Conservation (phyloP, 2,888 invertebrate species). For the Chironomus riparius region DNA sequence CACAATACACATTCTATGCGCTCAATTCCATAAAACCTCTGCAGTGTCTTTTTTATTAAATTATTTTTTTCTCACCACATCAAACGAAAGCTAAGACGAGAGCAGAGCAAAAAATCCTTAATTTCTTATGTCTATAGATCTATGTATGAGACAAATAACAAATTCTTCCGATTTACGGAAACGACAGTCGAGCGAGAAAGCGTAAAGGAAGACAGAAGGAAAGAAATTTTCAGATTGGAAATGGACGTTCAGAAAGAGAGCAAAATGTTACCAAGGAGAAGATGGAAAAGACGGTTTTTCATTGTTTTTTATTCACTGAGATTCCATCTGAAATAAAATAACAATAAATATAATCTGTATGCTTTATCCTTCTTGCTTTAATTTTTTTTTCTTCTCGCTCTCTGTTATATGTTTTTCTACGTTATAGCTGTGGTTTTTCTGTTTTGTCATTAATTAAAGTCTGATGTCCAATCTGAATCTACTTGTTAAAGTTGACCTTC, state of each 20-base stretch:
- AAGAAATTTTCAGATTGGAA: background rate
- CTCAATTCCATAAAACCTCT: too few species aligned
- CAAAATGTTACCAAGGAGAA: background rate
- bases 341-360: background rate
- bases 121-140: background rate
- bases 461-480: background rate
- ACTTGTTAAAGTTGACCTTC: too few species aligned
- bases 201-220: background rate
- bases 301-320: too few species aligned
- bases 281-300: too few species aligned
- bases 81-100: background rate
- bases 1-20: background rate
- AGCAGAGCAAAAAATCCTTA: background rate
- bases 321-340: background rate
- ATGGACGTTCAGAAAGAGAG: background rate
- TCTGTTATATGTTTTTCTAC: background rate
- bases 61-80: too few species aligned
- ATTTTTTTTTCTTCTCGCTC: background rate
- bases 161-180: background rate
- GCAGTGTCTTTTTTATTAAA: too few species aligned
- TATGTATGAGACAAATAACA: background rate
- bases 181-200: background rate
- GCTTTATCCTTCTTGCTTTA: background rate
- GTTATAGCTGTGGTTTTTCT: background rate
- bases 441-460: background rate